Evolutionary conservation across 2,113 vertebrate genomes (phyloP).

Genomic region (Sylvia atricapilla): DNA sequence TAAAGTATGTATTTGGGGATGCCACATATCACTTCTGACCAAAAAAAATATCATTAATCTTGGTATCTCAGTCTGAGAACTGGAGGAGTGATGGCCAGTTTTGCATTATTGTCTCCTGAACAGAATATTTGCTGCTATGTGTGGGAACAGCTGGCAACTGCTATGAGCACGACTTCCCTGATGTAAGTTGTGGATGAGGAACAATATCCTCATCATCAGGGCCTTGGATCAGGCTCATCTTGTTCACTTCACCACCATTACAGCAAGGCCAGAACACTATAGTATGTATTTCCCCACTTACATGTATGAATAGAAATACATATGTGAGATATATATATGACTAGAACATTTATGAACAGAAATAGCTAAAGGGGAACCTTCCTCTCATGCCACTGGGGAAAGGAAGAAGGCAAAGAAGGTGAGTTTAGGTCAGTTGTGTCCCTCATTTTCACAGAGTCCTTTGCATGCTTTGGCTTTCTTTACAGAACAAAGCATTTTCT

Average conservation of each 20-base stretch:
- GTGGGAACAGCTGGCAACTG: not conserved
- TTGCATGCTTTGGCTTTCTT: not conserved
- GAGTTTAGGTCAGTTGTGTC: not conserved
- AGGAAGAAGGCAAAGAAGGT: not conserved
- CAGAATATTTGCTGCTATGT: not conserved
- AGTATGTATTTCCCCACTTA: not conserved
- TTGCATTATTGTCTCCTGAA: not conserved
- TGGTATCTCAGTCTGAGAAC: not conserved
- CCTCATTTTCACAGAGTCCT: not conserved
- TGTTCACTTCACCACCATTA: not conserved
- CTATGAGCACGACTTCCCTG: not conserved
- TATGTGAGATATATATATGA: not conserved
- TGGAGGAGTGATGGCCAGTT: not conserved
- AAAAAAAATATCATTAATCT: not conserved
- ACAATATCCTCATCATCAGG: not conserved
- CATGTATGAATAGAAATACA: not conserved
- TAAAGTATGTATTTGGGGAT: not conserved
- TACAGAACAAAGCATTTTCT: not conserved
- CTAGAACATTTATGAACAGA: not conserved
- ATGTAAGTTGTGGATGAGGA: not conserved
- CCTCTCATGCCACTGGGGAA: not conserved
- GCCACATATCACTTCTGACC: not conserved
- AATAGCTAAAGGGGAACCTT: not conserved
- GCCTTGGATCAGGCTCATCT: not conserved
- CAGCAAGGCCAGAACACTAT: not conserved